Percentiles rank a stretch among this genome's conserved stretches.
Conservation (phyloP, 1,140 invertebrate genomes). For the Drosophila arawakana region DNA sequence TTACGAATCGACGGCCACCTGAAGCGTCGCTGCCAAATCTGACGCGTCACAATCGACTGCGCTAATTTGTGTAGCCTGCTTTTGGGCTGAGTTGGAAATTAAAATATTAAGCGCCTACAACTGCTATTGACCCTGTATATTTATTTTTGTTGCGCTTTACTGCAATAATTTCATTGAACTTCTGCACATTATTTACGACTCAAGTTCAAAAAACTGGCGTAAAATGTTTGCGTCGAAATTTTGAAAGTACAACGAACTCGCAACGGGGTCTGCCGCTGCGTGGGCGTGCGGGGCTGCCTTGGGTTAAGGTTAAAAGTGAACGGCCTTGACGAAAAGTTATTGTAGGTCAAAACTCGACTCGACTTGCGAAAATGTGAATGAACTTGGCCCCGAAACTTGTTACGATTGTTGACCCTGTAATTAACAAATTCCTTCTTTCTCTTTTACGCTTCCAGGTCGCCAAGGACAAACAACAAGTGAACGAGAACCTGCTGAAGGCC, state of each 20-base stretch:
- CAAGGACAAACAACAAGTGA: constrained; percentile 69
- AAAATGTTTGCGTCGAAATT: constrained; percentile 6
- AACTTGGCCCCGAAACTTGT: constrained; percentile 14
- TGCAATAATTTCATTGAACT: constrained; percentile 4
- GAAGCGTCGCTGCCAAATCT: constrained; percentile 12
- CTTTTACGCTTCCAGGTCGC: constrained; percentile 41
- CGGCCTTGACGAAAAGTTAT: constrained; percentile 71
- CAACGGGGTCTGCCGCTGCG: not conserved
- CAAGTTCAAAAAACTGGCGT: constrained; percentile 56
- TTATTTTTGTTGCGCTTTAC: no score
- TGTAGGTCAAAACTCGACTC: constrained; percentile 63
- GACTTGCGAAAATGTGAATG: constrained; percentile 33
- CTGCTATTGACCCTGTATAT: not conserved
- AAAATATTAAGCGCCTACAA: not conserved
- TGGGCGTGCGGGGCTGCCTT: constrained; percentile 18
- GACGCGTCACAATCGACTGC: constrained; percentile 2
- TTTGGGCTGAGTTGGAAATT: constrained; percentile 36
- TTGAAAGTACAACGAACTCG: constrained; percentile 54
- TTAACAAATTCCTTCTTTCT: constrained; percentile 21
- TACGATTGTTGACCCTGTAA: constrained; percentile 45
- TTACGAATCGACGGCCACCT: constrained; percentile 38
- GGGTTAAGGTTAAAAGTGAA: constrained; percentile 74
- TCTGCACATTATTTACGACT: constrained; percentile 15
- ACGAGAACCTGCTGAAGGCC: constrained; percentile 73
- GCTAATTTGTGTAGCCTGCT: constrained; percentile 49